A percentile compares a stretch with the other conserved stretches of the same genome.
Evolutionary conservation across 2,113 vertebrate genomes (phyloP).

Genomic region (Myocastor coypus): DNA sequence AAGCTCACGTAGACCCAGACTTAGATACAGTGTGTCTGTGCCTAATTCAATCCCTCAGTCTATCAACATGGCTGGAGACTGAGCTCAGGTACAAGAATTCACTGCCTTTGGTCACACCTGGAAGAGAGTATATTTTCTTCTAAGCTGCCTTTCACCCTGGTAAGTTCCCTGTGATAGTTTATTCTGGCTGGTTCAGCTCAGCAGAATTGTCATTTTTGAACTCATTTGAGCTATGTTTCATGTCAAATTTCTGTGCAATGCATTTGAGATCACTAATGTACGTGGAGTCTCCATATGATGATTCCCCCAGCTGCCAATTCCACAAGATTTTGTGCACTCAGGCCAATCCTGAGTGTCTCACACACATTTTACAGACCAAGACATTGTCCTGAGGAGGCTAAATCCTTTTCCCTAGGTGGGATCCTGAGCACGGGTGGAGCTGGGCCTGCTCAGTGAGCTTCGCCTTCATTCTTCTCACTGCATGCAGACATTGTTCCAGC

Average conservation of each 20-base stretch:
- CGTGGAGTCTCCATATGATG: rapidly evolving
- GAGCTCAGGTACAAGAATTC: rapidly evolving
- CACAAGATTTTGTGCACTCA: neutral
- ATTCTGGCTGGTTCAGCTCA: neutral
- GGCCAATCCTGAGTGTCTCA: neutral
- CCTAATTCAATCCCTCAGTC: too few relatives aligned
- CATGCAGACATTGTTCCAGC: conserved; percentile 14
- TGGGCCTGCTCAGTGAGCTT: neutral
- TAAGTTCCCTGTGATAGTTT: neutral
- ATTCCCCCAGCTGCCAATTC: rapidly evolving
- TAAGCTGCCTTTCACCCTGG: neutral
- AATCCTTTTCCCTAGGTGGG: conserved; percentile 30
- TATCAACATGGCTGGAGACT: neutral
- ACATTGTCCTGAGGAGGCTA: neutral
- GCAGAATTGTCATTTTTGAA: neutral
- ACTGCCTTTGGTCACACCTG: neutral
- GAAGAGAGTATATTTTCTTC: neutral
- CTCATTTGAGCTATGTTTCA: conserved; percentile 40
- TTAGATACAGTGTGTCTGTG: neutral
- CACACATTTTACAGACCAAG: neutral
- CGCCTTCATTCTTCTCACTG: neutral
- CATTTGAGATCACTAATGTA: neutral
- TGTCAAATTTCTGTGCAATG: conserved; percentile 18
- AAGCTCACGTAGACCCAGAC: neutral
- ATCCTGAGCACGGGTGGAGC: neutral